Evolutionary conservation across 2,113 vertebrate species (phyloP), one percentile per base, ranked within the genome.

Genomic region (Rhinoptilus africanus): DNA sequence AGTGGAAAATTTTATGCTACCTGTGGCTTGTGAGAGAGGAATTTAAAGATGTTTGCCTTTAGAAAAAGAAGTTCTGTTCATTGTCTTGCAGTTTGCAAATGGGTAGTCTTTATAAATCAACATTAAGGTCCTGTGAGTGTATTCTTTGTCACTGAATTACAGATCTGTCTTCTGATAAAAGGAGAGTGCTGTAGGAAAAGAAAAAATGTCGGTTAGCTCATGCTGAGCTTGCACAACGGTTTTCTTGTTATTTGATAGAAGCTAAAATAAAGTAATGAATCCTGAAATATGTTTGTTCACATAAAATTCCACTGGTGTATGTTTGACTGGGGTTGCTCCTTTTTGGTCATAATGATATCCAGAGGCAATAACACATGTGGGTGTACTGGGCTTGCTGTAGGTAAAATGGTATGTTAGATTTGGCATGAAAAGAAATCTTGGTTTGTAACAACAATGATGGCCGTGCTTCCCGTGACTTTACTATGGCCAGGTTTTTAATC

Each of bases 381-480:
- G 4, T 50, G 9, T 63, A 60, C 18, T 17, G 24, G 56, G 51
- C 30, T 88, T 80, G 2, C 69, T 85, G 50, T 78, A 59, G 28
- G 21, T 75, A 57, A 69, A 82, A 30, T 8, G 9, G 2, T 82
- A 26, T n/a, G 15, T 48, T 59, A 48, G 45, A 73, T 48, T 69
- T 14, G 21, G 45, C 14, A 11, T 63, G 57, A n/a, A 51, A 39
- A 67, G 6, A 34, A 54, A 15, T 20, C 47, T 54, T 50, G 43
- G 30, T 54, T 8, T 81, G 16, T 32, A 63, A 63, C 10, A 32
- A 2, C 3, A 4, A 28, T 0, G 0, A 14, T 56, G 30, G 7
- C 21, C 14, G 2, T 17, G 24, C 24, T 51, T 90, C 20, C 82
- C 14, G 5, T 39, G 30, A 41, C 39, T 81, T 80, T 50, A 66